phyloP scores from a whole-genome alignment of 2,797 vertebrate genomes.

The Acrossocheilus wenchowensis region DNA sequence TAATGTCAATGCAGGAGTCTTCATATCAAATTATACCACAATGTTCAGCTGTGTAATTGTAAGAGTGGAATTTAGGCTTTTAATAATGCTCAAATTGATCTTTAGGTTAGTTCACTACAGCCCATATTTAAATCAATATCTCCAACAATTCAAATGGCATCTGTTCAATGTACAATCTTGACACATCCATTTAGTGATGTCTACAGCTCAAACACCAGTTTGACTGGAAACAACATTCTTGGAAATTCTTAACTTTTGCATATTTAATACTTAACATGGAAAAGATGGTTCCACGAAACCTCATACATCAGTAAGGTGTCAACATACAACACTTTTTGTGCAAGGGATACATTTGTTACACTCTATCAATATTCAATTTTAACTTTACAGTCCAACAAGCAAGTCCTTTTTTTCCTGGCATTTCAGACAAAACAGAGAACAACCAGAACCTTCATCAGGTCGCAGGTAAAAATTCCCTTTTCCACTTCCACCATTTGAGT shows the following conservation, averaged over 20 bases:
- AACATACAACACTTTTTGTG: constrained; percentile 59
- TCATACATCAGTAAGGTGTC: constrained; percentile 58
- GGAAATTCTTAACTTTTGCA: constrained; percentile 47
- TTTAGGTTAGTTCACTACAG: constrained; percentile 21
- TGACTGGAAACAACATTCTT: constrained; percentile 41
- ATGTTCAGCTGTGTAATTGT: constrained; percentile 3
- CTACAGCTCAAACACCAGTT: constrained; percentile 32
- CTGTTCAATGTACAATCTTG: constrained; percentile 8
- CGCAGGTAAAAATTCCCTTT: constrained; percentile 41
- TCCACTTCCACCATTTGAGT: constrained; percentile 40
- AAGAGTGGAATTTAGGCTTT: constrained; percentile 12
- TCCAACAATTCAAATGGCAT: constrained; percentile 16
- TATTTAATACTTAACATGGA: constrained; percentile 55
- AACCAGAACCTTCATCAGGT: constrained; percentile 37
- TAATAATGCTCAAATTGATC: constrained; percentile 22
- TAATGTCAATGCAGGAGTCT: constrained; percentile 57
- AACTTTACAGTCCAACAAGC: constrained; percentile 57
- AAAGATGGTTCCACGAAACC: constrained; percentile 60
- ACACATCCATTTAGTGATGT: constrained; percentile 7
- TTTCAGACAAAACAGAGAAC: constrained; percentile 53
- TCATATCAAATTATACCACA: constrained; percentile 39
- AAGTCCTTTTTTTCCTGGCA: constrained; percentile 40
- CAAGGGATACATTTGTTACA: constrained; percentile 62
- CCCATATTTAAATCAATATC: not conserved
- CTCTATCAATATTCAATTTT: constrained; percentile 60